Conservation (phyloP, 2,797 vertebrate genomes). For the Chelmon rostratus region DNA sequence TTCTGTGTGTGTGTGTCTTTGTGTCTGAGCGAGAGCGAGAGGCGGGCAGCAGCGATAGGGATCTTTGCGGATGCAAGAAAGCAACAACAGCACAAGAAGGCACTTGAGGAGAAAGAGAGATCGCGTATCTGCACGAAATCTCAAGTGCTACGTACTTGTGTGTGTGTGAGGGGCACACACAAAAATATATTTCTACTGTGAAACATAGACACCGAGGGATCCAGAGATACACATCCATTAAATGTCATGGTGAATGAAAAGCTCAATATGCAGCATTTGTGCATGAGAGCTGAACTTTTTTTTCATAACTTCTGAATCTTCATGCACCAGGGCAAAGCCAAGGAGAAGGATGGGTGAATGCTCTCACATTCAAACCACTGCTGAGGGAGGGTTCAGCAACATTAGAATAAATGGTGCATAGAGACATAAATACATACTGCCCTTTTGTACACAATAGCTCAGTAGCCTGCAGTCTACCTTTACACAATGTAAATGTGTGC, state of each 20-base stretch:
- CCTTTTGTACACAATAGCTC: slow-evolving; percentile 33
- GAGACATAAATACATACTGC: slow-evolving; percentile 44
- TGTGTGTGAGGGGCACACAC: neutral
- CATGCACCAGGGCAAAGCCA: slow-evolving; percentile 34
- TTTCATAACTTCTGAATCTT: slow-evolving; percentile 23
- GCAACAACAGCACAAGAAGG: slow-evolving; percentile 70
- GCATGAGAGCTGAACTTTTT: slow-evolving; percentile 12
- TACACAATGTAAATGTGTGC: slow-evolving; percentile 34
- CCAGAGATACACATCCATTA: slow-evolving; percentile 1
- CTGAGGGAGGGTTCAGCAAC: slow-evolving; percentile 44
- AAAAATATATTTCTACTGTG: slow-evolving; percentile 21
- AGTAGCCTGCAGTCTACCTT: slow-evolving; percentile 19
- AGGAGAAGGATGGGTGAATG: slow-evolving; percentile 20
- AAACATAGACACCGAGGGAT: neutral
- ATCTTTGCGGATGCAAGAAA: slow-evolving; percentile 81
- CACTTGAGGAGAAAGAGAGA: slow-evolving; percentile 65
- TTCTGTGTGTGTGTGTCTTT: slow-evolving; percentile 37
- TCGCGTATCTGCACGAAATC: slow-evolving; percentile 67
- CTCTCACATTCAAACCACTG: slow-evolving; percentile 26
- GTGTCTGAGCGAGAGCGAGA: slow-evolving; percentile 38
- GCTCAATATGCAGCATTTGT: slow-evolving; percentile 12
- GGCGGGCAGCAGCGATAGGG: slow-evolving; percentile 70
- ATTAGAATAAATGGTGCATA: slow-evolving; percentile 43
- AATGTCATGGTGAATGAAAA: slow-evolving; percentile 13
- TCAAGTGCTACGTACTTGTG: slow-evolving; percentile 37